Evolutionary conservation across 2,888 invertebrate species (phyloP).

Genomic region (Plagodis dolabraria): DNA sequence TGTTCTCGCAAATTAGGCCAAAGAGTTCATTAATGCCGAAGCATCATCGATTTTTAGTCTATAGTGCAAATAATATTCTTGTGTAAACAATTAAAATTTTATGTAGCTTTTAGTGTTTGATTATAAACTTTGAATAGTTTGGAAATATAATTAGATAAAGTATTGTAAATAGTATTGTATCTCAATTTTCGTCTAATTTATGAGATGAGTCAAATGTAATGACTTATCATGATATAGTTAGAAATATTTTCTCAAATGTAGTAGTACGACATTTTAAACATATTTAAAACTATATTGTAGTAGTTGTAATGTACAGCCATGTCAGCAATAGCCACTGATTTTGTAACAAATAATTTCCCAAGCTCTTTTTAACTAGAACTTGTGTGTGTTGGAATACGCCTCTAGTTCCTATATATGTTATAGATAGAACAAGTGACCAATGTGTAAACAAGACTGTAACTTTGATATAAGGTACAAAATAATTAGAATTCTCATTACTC

Average conservation of each 20-base stretch:
- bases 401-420: neutral
- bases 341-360: neutral
- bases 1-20: slow-evolving; percentile 45
- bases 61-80: neutral
- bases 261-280: too few species aligned
- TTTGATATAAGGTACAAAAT: slow-evolving; percentile 74
- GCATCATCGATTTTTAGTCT: slow-evolving; percentile 23
- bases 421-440: slow-evolving; percentile 69
- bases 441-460: slow-evolving; percentile 76
- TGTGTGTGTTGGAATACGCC: neutral
- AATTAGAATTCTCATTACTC: slow-evolving; percentile 29
- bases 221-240: too few species aligned
- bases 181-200: neutral
- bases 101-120: neutral
- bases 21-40: slow-evolving; percentile 45
- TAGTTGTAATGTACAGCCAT: too few species aligned
- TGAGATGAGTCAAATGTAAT: too few species aligned
- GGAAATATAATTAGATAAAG: neutral
- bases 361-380: neutral
- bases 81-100: neutral
- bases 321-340: too few species aligned
- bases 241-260: too few species aligned
- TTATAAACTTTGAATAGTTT: neutral
- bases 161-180: neutral
- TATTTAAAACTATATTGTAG: too few species aligned